Evolutionary conservation across 2,113 vertebrate species (phyloP), one percentile per base, ranked within the genome.

Genomic region (Pollimyrus isidori): DNA sequence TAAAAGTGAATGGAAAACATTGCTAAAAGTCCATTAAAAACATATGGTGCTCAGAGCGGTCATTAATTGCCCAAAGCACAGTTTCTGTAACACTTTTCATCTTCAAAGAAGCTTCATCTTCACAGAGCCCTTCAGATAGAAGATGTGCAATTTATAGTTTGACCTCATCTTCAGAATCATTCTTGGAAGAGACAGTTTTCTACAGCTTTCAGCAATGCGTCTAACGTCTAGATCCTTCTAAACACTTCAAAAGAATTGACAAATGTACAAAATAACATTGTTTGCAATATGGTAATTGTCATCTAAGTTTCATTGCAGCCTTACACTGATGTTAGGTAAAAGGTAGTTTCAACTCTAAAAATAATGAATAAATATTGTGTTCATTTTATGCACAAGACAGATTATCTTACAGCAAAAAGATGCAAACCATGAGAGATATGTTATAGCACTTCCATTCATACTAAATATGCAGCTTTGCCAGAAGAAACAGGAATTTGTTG

Each of bases 381-480:
- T 30, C 9, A 69, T 69, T 69, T 30, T 86, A 50, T 21, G 84
- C 86, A 58, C 30, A 87, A 87, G 26, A 39, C 45, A 87, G 26
- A 87, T 87, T 50, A 56, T 53, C 50, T 26, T 30, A 19, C 13
- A 87, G 84, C 30, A 87, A 53, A 39, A 50, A 87, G n/a, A 53
- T 52, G 85, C 48, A 21, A 87, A 53, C 13, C 19, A 42, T 53
- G 49, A 23, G 4, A 26, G 23, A 39, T 56, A 50, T 17, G 30
- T 52, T 65, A 88, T 21, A 86, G 83, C 45, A 26, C 13, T n/a
- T 76, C 87, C 65, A 80, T 76, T 88, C 45, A 50, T 50, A 52
- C 39, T 50, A 49, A 88, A 88, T 17, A 65, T 69, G 87, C 87
- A 53, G 9, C 82, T 87, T 91, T 83, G 89, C 88, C 87, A 53